Percentiles rank a stretch among this genome's conserved stretches.
Evolutionary conservation across 37 sponge, comb jelly and placozoan species (phyloP).

Genomic region (Agelas oroides): DNA sequence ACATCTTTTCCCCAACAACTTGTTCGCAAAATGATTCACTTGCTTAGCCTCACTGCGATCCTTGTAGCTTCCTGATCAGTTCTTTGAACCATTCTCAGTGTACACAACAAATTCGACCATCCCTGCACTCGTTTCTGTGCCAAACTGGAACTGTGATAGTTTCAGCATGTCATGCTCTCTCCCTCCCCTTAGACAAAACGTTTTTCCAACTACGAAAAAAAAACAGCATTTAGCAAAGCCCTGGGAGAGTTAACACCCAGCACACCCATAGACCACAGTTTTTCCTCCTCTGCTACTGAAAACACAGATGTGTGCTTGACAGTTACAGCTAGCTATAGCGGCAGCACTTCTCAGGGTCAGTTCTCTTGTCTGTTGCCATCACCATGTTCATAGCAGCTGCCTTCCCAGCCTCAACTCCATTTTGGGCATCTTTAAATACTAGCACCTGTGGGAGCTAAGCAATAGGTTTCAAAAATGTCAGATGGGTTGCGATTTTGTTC

Average conservation of each 20-base stretch:
- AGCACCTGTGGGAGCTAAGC: too few species aligned
- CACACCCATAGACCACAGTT: too few species aligned
- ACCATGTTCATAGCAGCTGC: too few species aligned
- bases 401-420: too few species aligned
- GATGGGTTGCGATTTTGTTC: too few species aligned
- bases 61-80: constrained; percentile 23
- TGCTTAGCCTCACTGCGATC: constrained; percentile 9
- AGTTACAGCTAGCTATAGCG: too few species aligned
- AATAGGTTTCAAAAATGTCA: too few species aligned
- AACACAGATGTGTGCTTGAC: too few species aligned
- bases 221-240: too few species aligned
- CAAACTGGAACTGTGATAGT: constrained; percentile 17
- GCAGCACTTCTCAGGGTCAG: constrained; percentile 63
- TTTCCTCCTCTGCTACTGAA: too few species aligned
- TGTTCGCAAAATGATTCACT: constrained; percentile 22
- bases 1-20: constrained; percentile 2
- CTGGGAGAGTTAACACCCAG: too few species aligned
- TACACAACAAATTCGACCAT: constrained; percentile 11
- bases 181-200: constrained; percentile 29
- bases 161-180: constrained; percentile 14
- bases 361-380: constrained; percentile 77
- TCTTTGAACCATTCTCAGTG: constrained; percentile 30
- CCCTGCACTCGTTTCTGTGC: not conserved
- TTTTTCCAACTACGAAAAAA: constrained; percentile 17
- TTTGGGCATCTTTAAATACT: too few species aligned